phyloP scores from a whole-genome alignment of 1,140 invertebrate genomes.

The Cyphomyrmex costatus region DNA sequence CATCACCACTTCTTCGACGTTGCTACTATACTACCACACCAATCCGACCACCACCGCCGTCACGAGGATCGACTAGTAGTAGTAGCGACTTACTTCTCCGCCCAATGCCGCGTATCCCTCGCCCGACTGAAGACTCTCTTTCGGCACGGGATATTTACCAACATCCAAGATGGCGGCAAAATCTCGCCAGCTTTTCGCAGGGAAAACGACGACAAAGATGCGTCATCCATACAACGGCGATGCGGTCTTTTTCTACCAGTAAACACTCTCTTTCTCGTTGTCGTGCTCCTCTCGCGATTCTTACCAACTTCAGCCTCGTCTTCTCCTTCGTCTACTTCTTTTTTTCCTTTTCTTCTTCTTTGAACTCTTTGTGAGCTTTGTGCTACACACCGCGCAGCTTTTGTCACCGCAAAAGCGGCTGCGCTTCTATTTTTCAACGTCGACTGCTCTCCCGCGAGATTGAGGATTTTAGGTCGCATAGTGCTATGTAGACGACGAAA shows the following conservation, averaged over 20 bases:
- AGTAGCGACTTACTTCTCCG: constrained; percentile 72
- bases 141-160: constrained; percentile 85
- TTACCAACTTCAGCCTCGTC: constrained; percentile 65
- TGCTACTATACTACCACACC: constrained; percentile 45
- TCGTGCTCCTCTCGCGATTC: constrained; percentile 62
- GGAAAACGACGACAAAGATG: constrained; percentile 64
- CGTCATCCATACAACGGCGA: constrained; percentile 74
- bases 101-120: constrained; percentile 70
- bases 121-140: constrained; percentile 73
- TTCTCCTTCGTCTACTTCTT: constrained; percentile 17
- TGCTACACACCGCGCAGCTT: constrained; percentile 23
- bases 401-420: constrained; percentile 60
- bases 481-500: constrained; percentile 14
- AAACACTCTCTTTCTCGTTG: constrained; percentile 69
- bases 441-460: constrained; percentile 50
- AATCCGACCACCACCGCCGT: background rate
- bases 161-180: constrained; percentile 86
- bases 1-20: constrained; percentile 44
- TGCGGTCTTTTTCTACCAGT: constrained; percentile 62
- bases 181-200: constrained; percentile 81
- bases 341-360: constrained; percentile 21
- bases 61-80: constrained; percentile 38
- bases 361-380: constrained; percentile 59
- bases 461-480: constrained; percentile 58
- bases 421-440: constrained; percentile 41